Conservation (phyloP, 2,888 invertebrate species). For the Spilarctia lutea region DNA sequence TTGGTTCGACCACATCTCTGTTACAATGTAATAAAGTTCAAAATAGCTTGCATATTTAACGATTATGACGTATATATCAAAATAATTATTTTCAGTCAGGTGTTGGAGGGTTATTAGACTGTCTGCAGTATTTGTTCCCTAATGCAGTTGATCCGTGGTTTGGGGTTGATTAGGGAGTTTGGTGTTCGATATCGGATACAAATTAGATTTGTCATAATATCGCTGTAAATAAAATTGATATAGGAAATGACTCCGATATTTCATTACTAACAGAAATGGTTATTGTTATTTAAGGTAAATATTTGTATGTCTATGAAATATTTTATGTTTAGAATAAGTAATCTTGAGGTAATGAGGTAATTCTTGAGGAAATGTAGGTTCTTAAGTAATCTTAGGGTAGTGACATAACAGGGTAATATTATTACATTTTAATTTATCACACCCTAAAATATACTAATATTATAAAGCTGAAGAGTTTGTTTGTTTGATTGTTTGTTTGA, state of each 20-base stretch:
- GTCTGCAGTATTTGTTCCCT: slow-evolving; percentile 59
- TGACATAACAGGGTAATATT: too few species aligned
- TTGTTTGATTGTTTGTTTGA: too few species aligned
- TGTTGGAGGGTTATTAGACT: slow-evolving; percentile 60
- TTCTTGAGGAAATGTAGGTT: too few species aligned
- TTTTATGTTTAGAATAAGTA: not conserved
- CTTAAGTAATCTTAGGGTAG: not conserved
- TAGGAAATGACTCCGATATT: slow-evolving; percentile 26
- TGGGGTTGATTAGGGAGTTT: slow-evolving; percentile 48
- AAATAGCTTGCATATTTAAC: slow-evolving; percentile 29
- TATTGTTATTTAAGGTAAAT: slow-evolving; percentile 7
- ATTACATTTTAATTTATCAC: too few species aligned
- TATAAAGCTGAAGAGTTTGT: too few species aligned
- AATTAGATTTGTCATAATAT: slow-evolving; percentile 53
- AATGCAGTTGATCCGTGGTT: slow-evolving; percentile 63
- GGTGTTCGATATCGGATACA: slow-evolving; percentile 43
- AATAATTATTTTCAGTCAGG: slow-evolving; percentile 60
- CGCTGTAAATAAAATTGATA: slow-evolving; percentile 31
- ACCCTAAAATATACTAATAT: too few species aligned
- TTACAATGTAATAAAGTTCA: slow-evolving; percentile 32
- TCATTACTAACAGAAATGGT: slow-evolving; percentile 4
- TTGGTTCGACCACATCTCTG: slow-evolving; percentile 34
- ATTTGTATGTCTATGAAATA: not conserved
- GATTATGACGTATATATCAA: slow-evolving; percentile 57
- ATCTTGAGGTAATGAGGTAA: too few species aligned